A percentile compares a stretch with the other conserved stretches of the same genome.
Evolutionary conservation across 2,888 invertebrate genomes (phyloP).

Genomic region (Cerastoderma edule): DNA sequence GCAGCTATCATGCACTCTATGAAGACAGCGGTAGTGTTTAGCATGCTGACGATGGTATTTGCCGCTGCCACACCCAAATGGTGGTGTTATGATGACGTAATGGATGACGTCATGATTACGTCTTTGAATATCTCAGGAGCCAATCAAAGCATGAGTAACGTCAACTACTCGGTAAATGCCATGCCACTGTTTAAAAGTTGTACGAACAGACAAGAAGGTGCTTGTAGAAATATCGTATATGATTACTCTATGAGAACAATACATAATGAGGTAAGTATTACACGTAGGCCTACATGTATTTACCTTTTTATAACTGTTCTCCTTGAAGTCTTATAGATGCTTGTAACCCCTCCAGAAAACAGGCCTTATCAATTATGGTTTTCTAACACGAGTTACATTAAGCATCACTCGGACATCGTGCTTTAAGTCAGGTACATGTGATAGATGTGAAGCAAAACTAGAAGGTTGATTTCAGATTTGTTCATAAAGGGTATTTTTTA

Average conservation of each 20-base stretch:
- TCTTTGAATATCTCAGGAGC: background rate
- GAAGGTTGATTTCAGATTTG: too few species aligned
- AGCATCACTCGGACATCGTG: too few species aligned
- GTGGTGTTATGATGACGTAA: slow-evolving; percentile 46
- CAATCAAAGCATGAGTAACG: too few species aligned
- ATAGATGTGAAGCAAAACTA: too few species aligned
- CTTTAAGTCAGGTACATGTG: too few species aligned
- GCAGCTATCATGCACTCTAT: slow-evolving; percentile 42
- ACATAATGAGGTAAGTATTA: slow-evolving; percentile 17
- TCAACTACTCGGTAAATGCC: background rate
- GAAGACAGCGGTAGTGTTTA: slow-evolving; percentile 50
- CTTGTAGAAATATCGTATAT: slow-evolving; percentile 22
- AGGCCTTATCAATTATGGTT: too few species aligned
- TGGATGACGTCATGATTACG: background rate
- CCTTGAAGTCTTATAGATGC: too few species aligned
- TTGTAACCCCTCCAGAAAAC: too few species aligned
- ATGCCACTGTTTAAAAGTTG: slow-evolving; percentile 20
- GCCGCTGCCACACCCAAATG: slow-evolving; percentile 62
- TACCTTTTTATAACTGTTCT: too few species aligned
- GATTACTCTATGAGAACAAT: slow-evolving; percentile 30
- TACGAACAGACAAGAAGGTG: background rate
- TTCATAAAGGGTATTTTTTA: too few species aligned
- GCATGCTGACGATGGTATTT: slow-evolving; percentile 56
- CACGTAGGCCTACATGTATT: too few species aligned
- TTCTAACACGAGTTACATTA: too few species aligned